phyloP scores from a whole-genome alignment of 2,113 vertebrate species.

The Carassius auratus region DNA sequence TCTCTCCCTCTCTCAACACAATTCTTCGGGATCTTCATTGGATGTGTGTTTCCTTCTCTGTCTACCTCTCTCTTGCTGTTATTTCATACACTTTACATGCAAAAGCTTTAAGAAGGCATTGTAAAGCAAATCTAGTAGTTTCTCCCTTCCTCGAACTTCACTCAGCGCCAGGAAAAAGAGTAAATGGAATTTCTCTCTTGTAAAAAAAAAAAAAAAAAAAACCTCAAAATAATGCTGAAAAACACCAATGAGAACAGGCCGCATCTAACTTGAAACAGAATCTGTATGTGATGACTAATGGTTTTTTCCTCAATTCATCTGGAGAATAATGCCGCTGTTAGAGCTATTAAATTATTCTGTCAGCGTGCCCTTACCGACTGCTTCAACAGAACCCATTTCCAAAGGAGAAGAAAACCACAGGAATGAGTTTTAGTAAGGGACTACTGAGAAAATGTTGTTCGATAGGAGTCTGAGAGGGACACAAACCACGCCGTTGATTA shows the following conservation, averaged over 20 bases:
- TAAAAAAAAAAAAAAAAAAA: background rate
- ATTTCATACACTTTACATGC: conserved; percentile 17
- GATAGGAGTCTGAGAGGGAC: conserved; percentile 26
- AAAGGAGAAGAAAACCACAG: conserved; percentile 50
- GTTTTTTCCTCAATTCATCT: conserved; percentile 30
- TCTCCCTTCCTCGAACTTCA: conserved; percentile 16
- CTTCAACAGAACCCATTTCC: conserved; percentile 37
- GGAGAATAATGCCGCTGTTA: conserved; percentile 25
- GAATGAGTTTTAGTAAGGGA: conserved; percentile 44
- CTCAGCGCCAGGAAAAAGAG: conserved; percentile 37
- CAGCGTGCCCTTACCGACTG: background rate
- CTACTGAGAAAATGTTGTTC: conserved; percentile 25
- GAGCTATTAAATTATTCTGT: conserved; percentile 39
- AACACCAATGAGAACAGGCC: conserved; percentile 27
- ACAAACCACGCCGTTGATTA: conserved; percentile 60
- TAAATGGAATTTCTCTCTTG: conserved; percentile 25
- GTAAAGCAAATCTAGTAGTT: conserved; percentile 2
- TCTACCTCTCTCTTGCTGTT: conserved; percentile 24
- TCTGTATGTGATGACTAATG: conserved; percentile 35
- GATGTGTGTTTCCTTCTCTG: conserved; percentile 17
- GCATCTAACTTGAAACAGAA: conserved; percentile 40
- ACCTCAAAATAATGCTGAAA: conserved; percentile 90
- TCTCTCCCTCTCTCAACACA: conserved; percentile 3
- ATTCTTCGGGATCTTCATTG: conserved; percentile 30
- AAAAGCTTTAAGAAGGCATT: conserved; percentile 19